phyloP scores from a whole-genome alignment of 2,797 vertebrate species.

The Liparis tanakae region DNA sequence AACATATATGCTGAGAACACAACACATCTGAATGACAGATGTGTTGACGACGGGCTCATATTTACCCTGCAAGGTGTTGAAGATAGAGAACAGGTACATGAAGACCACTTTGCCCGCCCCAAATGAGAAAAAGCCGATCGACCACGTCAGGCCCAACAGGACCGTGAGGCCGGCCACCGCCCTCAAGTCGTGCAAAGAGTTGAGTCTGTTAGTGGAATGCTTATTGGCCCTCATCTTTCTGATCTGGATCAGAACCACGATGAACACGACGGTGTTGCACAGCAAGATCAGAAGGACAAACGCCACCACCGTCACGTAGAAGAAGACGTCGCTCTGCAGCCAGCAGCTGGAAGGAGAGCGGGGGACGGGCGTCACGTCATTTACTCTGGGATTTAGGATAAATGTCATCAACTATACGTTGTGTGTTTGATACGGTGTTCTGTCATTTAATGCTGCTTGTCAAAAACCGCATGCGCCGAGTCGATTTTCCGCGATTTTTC shows the following conservation, averaged over 20 bases:
- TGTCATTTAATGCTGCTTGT: too few species aligned
- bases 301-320: slow-evolving; percentile 86
- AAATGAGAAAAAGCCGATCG: slow-evolving; percentile 87
- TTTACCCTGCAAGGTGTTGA: slow-evolving; percentile 91
- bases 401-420: background rate
- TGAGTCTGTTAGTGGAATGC: slow-evolving; percentile 27
- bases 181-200: slow-evolving; percentile 81
- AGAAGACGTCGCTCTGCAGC: slow-evolving; percentile 69
- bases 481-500: too few species aligned
- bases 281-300: slow-evolving; percentile 87
- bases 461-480: too few species aligned
- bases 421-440: background rate
- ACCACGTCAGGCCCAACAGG: slow-evolving; percentile 91
- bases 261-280: slow-evolving; percentile 85
- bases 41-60: background rate
- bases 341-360: slow-evolving; percentile 69
- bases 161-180: slow-evolving; percentile 86
- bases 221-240: slow-evolving; percentile 79
- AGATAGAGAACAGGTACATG: slow-evolving; percentile 89
- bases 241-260: slow-evolving; percentile 88
- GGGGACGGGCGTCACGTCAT: background rate
- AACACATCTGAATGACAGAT: background rate
- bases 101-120: slow-evolving; percentile 81
- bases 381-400: slow-evolving; percentile 4
- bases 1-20: background rate